Conservation (phyloP, 2,113 vertebrate species). For the Peucedramus taeniatus region DNA sequence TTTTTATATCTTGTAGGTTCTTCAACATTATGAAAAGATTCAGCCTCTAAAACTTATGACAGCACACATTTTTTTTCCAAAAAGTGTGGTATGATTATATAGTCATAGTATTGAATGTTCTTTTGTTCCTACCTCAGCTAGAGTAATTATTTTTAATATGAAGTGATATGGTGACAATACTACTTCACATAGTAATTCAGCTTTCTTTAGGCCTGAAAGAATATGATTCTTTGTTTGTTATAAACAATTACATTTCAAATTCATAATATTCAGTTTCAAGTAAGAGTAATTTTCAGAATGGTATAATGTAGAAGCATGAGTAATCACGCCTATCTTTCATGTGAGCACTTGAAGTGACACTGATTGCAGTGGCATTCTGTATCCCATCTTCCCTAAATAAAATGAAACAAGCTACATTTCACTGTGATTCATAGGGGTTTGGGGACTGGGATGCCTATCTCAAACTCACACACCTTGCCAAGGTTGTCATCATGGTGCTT, state of each 20-base stretch:
- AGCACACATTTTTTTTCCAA: neutral
- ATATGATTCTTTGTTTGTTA: neutral
- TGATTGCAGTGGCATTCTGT: neutral
- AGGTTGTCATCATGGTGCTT: neutral
- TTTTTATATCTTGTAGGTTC: neutral
- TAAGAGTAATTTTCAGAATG: neutral
- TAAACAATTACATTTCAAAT: neutral
- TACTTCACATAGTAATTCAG: neutral
- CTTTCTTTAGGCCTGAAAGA: neutral
- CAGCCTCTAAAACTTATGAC: neutral
- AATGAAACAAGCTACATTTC: neutral
- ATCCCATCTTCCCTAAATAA: neutral
- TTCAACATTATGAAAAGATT: neutral
- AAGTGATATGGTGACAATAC: neutral
- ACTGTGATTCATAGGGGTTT: neutral
- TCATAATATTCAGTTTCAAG: neutral
- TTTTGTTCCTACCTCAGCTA: neutral
- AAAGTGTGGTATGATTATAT: neutral
- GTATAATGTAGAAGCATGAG: slow-evolving; percentile 5
- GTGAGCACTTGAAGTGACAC: neutral
- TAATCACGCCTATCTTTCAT: neutral
- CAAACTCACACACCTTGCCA: neutral
- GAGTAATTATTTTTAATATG: neutral
- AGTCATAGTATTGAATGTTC: neutral
- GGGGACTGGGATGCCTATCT: neutral